Evolutionary conservation across 2,113 vertebrate genomes (phyloP).

Genomic region (Xenus cinereus): DNA sequence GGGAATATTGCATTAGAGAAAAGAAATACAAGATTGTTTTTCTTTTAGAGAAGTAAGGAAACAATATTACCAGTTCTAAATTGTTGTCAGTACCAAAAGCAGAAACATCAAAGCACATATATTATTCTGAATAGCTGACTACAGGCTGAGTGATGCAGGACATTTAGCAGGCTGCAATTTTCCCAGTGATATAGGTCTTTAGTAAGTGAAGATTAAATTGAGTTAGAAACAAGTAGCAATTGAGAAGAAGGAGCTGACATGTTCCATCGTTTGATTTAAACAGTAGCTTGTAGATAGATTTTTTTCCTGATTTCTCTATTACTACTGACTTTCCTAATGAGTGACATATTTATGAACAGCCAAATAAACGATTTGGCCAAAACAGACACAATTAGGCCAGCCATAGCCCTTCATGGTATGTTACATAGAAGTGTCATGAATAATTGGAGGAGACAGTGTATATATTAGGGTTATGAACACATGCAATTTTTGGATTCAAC

Average conservation of each 20-base stretch:
- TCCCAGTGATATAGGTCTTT: background rate
- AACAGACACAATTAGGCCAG: background rate
- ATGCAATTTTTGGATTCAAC: background rate
- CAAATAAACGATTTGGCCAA: background rate
- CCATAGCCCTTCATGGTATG: background rate
- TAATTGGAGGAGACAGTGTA: background rate
- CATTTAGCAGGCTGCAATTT: background rate
- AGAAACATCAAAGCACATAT: background rate
- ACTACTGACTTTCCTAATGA: background rate
- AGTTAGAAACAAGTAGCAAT: background rate
- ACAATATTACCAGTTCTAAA: background rate
- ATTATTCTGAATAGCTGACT: slow-evolving; percentile 8
- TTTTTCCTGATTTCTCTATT: background rate
- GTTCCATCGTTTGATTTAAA: slow-evolving; percentile 6
- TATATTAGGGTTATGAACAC: background rate
- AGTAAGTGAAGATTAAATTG: background rate
- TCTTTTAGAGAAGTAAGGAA: background rate
- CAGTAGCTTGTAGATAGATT: background rate
- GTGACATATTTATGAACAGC: background rate
- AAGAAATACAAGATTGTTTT: background rate
- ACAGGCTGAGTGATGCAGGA: background rate
- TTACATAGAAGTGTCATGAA: background rate
- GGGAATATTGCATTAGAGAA: background rate
- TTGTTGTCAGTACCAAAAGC: background rate
- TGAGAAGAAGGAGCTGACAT: background rate